Evolutionary conservation across 2,113 vertebrate species (phyloP), one percentile per base, ranked within the genome.

Genomic region (Ailurus styani): DNA sequence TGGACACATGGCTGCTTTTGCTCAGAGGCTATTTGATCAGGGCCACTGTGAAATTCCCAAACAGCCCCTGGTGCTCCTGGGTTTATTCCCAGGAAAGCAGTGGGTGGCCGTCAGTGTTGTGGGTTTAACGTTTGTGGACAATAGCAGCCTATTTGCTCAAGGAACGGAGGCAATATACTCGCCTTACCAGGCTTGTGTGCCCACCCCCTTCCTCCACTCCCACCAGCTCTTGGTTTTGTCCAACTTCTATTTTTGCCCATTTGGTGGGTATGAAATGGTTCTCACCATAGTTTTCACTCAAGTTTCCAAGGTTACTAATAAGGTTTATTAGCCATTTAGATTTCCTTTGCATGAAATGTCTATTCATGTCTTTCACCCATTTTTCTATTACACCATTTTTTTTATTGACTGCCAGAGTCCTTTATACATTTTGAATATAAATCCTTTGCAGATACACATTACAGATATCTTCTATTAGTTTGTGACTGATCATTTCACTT

Each of bases 1-100:
- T 0, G 10, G 47, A 47, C 25, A 42, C 15, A 0, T 25, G 77
- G 15, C 37, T 7, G 7, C 4, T 55, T 73, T 23, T 1, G 3
- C 72, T 47, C 17, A 7, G 8, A 29, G 34, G 17, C 27, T 17
- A 3, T 45, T 64, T 45, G 40, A 62, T 23, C 34, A n/a, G 17
- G 47, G 84, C 45, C 23, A 2, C 34, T 45, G 3, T 10, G 77
- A 50, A 50, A 37, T 9, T 34, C 62, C 62, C 0, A 4, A 27
- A 20, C 5, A n/a, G 31, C 40, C 54, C 18, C 54, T 29, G 42
- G 27, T 21, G 27, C 21, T 52, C 13, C 2, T 62, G 55, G 50
- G 12, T 55, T 54, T 17, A 23, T 54, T 77, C 13, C 47, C 34
- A 34, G 40, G 70, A 40, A 6, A 50, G 25, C 31, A 50, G 31